These are phyloP conservation scores for Apolygus lucorum DNA, from an alignment of 1,140 invertebrate species.

Conservation along the genomic window DNA sequence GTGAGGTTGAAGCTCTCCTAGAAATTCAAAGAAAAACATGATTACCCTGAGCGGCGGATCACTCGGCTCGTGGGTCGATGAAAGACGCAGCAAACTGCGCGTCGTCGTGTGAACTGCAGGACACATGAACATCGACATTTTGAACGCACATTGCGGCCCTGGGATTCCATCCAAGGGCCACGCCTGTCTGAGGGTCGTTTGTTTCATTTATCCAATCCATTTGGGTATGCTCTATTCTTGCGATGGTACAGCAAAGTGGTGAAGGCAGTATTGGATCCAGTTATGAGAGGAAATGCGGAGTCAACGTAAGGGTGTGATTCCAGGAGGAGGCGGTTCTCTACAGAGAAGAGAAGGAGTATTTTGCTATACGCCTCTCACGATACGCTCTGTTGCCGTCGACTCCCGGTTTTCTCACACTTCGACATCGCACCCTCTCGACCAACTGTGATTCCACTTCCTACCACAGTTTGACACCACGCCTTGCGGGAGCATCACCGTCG, in stretches of 20 bases:
- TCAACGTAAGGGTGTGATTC: no score
- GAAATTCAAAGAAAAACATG: background rate
- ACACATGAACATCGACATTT: constrained; percentile 70
- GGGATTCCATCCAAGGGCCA: constrained; percentile 43
- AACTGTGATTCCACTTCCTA: no score
- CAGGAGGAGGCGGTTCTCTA: no score
- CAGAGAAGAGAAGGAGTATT: no score
- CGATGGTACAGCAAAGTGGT: background rate
- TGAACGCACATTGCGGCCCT: constrained; percentile 65
- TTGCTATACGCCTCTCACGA: no score
- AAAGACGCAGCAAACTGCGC: constrained; percentile 74
- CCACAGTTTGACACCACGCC: background rate
- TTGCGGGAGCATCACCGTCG: constrained; percentile 11
- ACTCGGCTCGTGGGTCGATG: constrained; percentile 69
- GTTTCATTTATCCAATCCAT: background rate
- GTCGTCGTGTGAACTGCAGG: constrained; percentile 70
- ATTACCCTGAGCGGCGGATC: constrained; percentile 53
- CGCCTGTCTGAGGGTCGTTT: constrained; percentile 48
- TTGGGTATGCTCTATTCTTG: no score
- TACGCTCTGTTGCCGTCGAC: no score
- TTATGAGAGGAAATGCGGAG: background rate
- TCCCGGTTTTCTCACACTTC: no score
- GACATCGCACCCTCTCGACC: no score
- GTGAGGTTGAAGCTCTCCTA: background rate
- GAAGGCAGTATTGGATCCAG: background rate